Evolutionary conservation across 2,888 invertebrate species (phyloP).

Genomic region (Pseudococcus jackbeardsleyi): DNA sequence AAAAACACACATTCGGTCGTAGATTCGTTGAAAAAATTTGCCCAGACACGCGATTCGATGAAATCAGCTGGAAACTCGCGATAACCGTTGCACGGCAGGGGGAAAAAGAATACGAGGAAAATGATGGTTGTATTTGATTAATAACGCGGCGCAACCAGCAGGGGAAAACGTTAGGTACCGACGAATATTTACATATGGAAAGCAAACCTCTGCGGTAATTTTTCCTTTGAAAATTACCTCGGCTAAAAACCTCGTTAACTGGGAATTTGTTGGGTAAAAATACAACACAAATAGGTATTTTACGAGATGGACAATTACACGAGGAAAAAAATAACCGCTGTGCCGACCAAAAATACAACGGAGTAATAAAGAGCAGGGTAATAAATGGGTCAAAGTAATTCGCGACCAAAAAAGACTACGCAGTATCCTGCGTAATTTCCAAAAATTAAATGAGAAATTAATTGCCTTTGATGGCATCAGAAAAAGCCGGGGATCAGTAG

Average conservation of each 20-base stretch:
- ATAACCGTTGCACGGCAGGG: background rate
- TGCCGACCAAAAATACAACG: background rate
- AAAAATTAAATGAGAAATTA: background rate
- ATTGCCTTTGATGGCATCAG: background rate
- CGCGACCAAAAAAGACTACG: background rate
- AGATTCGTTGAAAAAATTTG: background rate
- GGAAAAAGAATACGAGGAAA: background rate
- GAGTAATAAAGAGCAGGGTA: background rate
- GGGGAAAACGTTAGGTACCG: background rate
- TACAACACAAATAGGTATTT: background rate
- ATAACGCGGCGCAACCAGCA: conserved; percentile 21
- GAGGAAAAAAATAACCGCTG: background rate
- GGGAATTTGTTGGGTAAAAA: background rate
- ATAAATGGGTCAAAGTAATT: conserved; percentile 18
- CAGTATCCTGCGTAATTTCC: background rate
- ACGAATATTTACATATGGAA: background rate
- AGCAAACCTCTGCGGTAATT: background rate
- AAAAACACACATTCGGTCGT: background rate
- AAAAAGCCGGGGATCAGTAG: background rate
- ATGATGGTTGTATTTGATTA: conserved; percentile 21
- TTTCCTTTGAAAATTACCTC: conserved; percentile 2
- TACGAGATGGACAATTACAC: background rate
- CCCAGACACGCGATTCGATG: conserved; percentile 39
- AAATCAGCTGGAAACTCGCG: conserved; percentile 44
- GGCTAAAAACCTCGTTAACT: conserved; percentile 14